Evolutionary conservation across 1,140 invertebrate genomes (phyloP), one percentile per base, ranked within the genome.

Genomic region (Leptoteleia sp.): DNA sequence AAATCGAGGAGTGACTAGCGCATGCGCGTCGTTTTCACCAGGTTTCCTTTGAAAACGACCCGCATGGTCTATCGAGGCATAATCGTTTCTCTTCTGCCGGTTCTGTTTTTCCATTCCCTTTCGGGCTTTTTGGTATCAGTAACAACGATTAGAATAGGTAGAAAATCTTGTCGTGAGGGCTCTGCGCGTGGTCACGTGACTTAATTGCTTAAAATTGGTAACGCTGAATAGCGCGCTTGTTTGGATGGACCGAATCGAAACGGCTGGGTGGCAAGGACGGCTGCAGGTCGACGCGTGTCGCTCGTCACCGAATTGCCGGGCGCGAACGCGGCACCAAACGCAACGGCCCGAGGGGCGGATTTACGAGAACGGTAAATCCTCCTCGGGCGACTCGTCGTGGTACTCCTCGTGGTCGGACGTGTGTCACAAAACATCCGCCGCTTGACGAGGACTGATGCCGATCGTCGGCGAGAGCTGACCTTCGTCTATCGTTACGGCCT

Each of bases 351-450:
- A 9, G 27, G 43, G 33, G 13, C 17, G 19, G 15, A 65, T 84
- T 89, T 89, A 89, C 82, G 88, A 87, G 84, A 90, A 90, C 64
- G 84, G 82, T 50, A 90, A 81, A 76, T 90, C 87, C 82, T 90
- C 89, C 19, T 89, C 89, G 43, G 85, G 81, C 8, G 88, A 89
- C 82, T 89, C 89, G 87, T 90, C 88, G 62, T 89, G 87, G 75
- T 90, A 89, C 81, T 89, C 89, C 88, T 90, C 89, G 87, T 90
- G 88, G 89, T 89, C 89, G 80, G 89, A 90, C 85, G 89, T 89
- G 82, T 90, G 89, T 90, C 88, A 90, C 89, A 90, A 90, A 89
- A 89, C 88, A 75, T 90, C 88, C 55, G 76, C 82, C n/a, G 84
- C 83, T 43, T 89, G 87, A 37, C 88, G 86, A 55, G 88, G 85